Evolutionary conservation across 2,888 invertebrate species (phyloP).

Genomic region (Phyllotreta striolata): DNA sequence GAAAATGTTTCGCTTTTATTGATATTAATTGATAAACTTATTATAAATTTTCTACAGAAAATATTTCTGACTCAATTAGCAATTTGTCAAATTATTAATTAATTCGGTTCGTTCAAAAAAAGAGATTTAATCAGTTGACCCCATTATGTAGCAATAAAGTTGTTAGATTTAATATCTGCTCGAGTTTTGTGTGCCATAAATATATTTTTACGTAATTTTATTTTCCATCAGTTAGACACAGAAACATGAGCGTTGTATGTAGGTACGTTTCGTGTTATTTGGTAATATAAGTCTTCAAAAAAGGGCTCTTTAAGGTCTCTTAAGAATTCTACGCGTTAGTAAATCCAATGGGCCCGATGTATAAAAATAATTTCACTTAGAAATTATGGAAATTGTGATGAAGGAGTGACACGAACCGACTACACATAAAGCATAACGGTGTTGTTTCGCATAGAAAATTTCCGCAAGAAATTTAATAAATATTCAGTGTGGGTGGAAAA

Average conservation of each 20-base stretch:
- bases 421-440: conserved; percentile 21
- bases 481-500: conserved; percentile 7
- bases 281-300: conserved; percentile 39
- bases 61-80: too few species aligned
- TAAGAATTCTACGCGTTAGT: conserved; percentile 38
- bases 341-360: conserved; percentile 37
- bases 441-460: conserved; percentile 16
- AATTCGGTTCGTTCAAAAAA: too few species aligned
- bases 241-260: conserved; percentile 20
- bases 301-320: conserved; percentile 32
- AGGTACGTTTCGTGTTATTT: conserved; percentile 37
- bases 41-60: too few species aligned
- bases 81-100: too few species aligned
- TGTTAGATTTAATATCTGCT: too few species aligned
- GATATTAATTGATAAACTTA: not conserved
- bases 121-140: too few species aligned
- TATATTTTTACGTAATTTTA: conserved; percentile 19
- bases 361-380: conserved; percentile 43
- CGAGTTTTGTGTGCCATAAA: not conserved
- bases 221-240: not conserved
- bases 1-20: not conserved
- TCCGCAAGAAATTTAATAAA: not conserved
- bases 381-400: conserved; percentile 45
- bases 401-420: conserved; percentile 39
- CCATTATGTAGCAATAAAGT: too few species aligned